phyloP scores from a whole-genome alignment of 2,797 vertebrate species.

The Hydrocynus forskahlii region DNA sequence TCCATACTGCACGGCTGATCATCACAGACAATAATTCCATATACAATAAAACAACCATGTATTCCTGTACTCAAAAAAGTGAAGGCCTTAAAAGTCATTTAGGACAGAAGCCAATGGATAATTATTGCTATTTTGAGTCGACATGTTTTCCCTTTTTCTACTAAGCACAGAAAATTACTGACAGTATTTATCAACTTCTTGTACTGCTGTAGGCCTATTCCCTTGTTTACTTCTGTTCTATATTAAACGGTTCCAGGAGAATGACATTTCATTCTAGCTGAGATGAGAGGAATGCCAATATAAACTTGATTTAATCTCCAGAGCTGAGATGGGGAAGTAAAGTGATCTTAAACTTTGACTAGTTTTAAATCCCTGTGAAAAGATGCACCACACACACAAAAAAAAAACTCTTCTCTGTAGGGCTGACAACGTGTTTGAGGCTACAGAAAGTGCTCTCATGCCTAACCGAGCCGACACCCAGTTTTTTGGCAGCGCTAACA shows the following conservation, averaged over 20 bases:
- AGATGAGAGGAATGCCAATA: neutral
- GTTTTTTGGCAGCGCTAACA: neutral
- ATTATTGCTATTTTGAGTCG: too few species aligned
- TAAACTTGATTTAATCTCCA: neutral
- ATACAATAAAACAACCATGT: too few species aligned
- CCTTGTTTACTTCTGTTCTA: neutral
- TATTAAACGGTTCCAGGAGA: neutral
- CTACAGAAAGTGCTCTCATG: slow-evolving; percentile 8
- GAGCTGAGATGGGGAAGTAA: slow-evolving; percentile 16
- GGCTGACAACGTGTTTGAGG: slow-evolving; percentile 22
- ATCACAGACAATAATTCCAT: too few species aligned
- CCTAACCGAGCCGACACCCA: neutral
- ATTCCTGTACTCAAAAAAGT: too few species aligned
- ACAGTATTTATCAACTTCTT: too few species aligned
- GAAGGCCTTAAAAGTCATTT: too few species aligned
- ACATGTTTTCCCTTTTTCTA: too few species aligned
- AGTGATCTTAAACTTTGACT: slow-evolving; percentile 26
- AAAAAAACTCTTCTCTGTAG: slow-evolving; percentile 35
- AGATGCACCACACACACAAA: neutral
- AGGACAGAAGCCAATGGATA: too few species aligned
- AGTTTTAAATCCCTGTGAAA: neutral
- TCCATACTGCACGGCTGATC: too few species aligned
- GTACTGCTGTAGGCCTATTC: neutral
- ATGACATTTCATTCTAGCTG: neutral
- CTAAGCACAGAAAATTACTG: too few species aligned